Evolutionary conservation across 1,140 invertebrate genomes (phyloP).

Genomic region (Nasonia vitripennis): DNA sequence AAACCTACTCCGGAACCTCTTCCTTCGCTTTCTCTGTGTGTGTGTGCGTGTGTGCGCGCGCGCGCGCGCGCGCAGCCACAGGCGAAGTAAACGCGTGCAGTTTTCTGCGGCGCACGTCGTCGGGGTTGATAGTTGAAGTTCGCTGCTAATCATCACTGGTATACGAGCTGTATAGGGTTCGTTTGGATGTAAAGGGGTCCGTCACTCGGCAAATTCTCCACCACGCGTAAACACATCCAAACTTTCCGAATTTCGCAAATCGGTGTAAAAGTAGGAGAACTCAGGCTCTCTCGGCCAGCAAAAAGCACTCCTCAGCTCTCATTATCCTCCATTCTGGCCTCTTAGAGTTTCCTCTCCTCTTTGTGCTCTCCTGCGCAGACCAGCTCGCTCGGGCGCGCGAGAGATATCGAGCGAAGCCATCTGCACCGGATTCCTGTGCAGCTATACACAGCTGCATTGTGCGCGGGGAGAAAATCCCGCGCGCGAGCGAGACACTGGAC

Average conservation of each 20-base stretch:
- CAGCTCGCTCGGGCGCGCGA: background rate
- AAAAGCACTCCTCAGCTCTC: background rate
- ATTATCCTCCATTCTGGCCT: background rate
- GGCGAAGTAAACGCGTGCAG: no score
- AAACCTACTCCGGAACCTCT: conserved; percentile 50
- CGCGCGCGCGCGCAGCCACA: no score
- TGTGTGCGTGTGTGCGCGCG: no score
- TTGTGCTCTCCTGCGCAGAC: background rate
- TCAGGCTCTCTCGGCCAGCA: background rate
- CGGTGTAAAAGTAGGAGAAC: no score
- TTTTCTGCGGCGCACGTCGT: no score
- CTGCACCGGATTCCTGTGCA: conserved; percentile 46
- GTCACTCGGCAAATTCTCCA: no score
- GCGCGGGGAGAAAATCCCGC: conserved; percentile 18
- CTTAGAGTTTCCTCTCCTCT: conserved; percentile 13
- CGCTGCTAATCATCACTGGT: no score
- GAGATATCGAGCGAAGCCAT: conserved; percentile 51
- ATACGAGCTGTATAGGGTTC: no score
- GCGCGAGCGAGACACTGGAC: background rate
- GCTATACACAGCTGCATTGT: conserved; percentile 30
- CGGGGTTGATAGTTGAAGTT: no score
- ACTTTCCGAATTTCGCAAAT: no score
- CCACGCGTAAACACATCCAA: no score
- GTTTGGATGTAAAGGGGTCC: no score
- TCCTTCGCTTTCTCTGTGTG: conserved; percentile 9